phyloP scores from a whole-genome alignment of 2,888 invertebrate species.

The Leistus spinibarbis region DNA sequence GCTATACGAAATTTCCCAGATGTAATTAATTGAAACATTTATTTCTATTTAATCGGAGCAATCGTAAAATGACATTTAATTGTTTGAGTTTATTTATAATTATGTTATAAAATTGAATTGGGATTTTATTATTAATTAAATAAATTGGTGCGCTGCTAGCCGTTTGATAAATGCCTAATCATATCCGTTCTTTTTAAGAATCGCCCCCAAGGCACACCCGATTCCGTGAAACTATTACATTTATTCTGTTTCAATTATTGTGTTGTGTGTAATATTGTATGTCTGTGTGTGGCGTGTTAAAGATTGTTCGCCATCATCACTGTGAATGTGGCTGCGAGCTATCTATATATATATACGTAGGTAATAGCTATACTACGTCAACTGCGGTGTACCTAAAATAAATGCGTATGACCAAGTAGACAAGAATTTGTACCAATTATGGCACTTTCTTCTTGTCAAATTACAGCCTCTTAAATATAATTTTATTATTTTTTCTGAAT shows the following conservation, averaged over 20 bases:
- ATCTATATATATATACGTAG: neutral
- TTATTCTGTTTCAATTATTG: constrained; percentile 1
- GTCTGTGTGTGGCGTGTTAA: neutral
- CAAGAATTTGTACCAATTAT: neutral
- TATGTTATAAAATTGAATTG: constrained; percentile 16
- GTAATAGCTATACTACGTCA: neutral
- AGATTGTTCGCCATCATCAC: neutral
- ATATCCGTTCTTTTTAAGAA: neutral
- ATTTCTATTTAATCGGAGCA: constrained; percentile 12
- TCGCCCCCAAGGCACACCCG: neutral
- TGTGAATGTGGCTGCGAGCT: neutral
- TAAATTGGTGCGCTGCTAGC: neutral
- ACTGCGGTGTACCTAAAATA: neutral
- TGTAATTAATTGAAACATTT: constrained; percentile 18
- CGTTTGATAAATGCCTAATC: neutral
- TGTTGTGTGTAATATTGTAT: neutral
- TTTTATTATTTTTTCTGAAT: neutral
- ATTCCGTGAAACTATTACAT: constrained; percentile 12
- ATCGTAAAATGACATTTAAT: constrained; percentile 4
- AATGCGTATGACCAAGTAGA: neutral
- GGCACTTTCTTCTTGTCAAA: neutral
- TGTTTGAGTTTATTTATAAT: neutral
- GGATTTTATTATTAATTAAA: constrained; percentile 11
- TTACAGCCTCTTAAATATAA: neutral
- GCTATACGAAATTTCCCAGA: neutral